These are phyloP conservation scores for Aplysia californica DNA, from an alignment of 1,140 invertebrate genomes.

Conservation along the genomic window DNA sequence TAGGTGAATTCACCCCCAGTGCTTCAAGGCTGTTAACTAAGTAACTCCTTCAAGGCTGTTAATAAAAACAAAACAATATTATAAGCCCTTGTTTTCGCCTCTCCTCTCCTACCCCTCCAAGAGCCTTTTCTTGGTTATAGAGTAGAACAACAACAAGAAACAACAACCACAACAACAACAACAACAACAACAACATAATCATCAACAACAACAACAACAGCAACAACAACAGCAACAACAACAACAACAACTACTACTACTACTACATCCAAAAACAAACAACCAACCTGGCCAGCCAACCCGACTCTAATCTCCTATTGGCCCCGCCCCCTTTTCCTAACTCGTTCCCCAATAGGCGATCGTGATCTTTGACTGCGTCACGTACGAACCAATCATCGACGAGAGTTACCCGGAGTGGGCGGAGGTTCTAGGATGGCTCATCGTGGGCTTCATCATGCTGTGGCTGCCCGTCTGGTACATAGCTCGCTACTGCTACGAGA, in stretches of 20 bases:
- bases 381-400: constrained; percentile 70
- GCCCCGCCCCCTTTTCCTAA: background rate
- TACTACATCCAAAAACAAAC: background rate
- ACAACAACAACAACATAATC: background rate
- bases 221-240: background rate
- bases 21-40: too few relatives aligned
- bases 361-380: constrained; percentile 71
- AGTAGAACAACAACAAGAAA: too few relatives aligned
- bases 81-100: too few relatives aligned
- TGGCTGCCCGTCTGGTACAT: constrained; percentile 41
- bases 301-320: background rate
- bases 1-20: too few relatives aligned
- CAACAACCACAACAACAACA: too few relatives aligned
- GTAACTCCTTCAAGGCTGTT: too few relatives aligned
- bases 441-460: constrained; percentile 35
- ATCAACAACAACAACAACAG: background rate
- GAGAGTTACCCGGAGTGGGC: constrained; percentile 47
- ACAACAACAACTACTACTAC: background rate
- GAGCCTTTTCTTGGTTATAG: too few relatives aligned
- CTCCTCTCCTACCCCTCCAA: too few relatives aligned
- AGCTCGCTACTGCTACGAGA: background rate
- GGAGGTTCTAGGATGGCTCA: constrained; percentile 49
- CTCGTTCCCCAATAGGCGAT: constrained; percentile 69
- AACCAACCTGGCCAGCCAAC: background rate
- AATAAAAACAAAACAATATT: too few relatives aligned